Evolutionary conservation across 2,888 invertebrate genomes (phyloP), one percentile per base, ranked within the genome.

Genomic region (Pyrrhosoma nymphula): DNA sequence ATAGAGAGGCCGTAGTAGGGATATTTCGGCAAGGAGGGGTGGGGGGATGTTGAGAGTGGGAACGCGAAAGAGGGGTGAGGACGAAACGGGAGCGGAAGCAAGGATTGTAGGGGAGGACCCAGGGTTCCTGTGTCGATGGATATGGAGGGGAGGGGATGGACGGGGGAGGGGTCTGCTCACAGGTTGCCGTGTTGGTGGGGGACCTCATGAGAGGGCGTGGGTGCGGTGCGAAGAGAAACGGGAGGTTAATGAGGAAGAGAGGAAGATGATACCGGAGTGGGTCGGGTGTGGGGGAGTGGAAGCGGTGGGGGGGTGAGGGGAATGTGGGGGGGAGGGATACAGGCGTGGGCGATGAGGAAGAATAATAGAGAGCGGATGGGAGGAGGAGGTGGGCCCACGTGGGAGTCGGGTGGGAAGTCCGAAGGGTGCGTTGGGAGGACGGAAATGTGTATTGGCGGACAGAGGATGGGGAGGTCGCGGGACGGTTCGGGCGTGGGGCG

Each of bases 131-230:
- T 90, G 23, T 55, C 14, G 12, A 14, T 23, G 90, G 30, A 56
- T n/a, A 18, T 56, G n/a, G 60, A 35, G 56, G 56, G 95, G 90
- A 95, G 95, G 95, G 89, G 56, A 95, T 88, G 95, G 90, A 91
- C 82, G 95, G 56, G 56, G 95, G 90, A 91, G 95, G 95, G 95
- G 4, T 47, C 47, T 47, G 47, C 47, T 47, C 47, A 47, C 95
- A 47, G 47, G 47, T 2, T 47, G 47, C 47, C 60, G 60, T 14
- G 60, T 60, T 20, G 60, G 16, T 60, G 60, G 95, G 95, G 95
- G 91, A 39, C 39, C 63, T 63, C 23, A 63, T 39, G 35, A 47
- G 47, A 30, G 60, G 91, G 91, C 60, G 47, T 47, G 47, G 47
- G 63, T 60, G 60, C 4, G 88, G 88, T 30, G 23, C 63, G 91